Evolutionary conservation across 2,888 invertebrate species (phyloP), one percentile per base, ranked within the genome.

Genomic region (Urechis unicinctus): DNA sequence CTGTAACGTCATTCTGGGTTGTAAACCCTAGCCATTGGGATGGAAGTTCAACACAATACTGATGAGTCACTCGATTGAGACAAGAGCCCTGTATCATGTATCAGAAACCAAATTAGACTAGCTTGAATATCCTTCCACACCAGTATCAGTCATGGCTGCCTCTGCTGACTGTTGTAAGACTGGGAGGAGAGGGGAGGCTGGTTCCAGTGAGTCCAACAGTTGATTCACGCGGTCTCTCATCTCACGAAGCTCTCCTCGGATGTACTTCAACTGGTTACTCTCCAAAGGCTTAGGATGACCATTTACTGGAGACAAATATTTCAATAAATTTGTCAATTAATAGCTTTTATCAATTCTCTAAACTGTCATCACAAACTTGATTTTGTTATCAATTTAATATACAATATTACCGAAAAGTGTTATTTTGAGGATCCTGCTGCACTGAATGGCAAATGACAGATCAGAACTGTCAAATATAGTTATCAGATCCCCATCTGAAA

Each of bases 401-500:
- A 48, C 6, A 9, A 21, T 9, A 9, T 48, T 68, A 80, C 79
- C 81, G 71, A 85, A 81, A 55, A 86, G 79, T 62, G 84, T 84
- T 53, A 86, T 77, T 71, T 85, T 85, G 56, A 86, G 75, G 59
- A 85, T 83, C 41, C 85, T 80, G 67, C 84, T 85, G 67, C 83
- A 85, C 68, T 85, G 85, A 63, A 86, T 84, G 30, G 86, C 86
- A 80, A 85, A 86, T 0, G 85, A 82, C 59, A 86, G 75, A 75
- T 86, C 86, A 31, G 85, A 83, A 69, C 84, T 85, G 74, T 86
- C 86, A 76, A 84, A 84, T 66, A 86, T 85, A 47, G 86, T 86
- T 61, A 87, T 83, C 64, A 86, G 75, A 74, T 87, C 86, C 53
- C 84, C 85, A 81, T 86, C 86, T 85, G 78, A 55, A 73, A 68